Base-by-base conservation (phyloP, 2,888 invertebrate genomes). In the Drosophila tanythrix region DNA sequence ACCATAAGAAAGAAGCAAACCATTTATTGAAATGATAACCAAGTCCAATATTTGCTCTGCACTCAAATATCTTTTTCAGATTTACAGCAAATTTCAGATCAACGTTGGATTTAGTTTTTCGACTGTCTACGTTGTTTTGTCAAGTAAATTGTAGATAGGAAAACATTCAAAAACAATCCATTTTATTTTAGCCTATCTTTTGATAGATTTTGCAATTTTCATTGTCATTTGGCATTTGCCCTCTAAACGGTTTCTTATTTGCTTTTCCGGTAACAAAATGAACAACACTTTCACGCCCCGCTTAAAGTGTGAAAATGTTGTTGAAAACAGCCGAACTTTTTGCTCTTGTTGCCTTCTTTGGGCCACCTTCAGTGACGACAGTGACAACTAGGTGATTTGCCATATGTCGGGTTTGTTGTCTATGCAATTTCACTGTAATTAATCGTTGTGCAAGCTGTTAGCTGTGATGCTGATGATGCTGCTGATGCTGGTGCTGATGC, bases 381-480 rank as follows among this genome's bases (percentile, higher is more conserved):
- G 33, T 33, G 33, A 33, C 13, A 10, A 33, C 48, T 43, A 7
- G 11, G 13, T 11, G n/a, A 18, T 18, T 65, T 38, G 35, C 27
- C 46, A 56, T 53, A 50, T 66, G 57, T 48, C 43, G 55, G 46
- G 51, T 52, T 33, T 46, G 52, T 59, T 46, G 62, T 66, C 68
- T 68, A 33, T 51, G 68, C 63, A 74, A 79, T 80, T 82, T 75
- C 53, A 63, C 60, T 61, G 58, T 73, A 77, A 82, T 77, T 79
- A 82, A 82, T 64, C 46, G 70, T 76, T 82, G 79, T 73, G 74
- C 74, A 82, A 82, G 74, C 68, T 67, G 60, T 38, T 59, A 50
- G 46, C 55, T 62, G 62, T 70, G 66, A 65, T 70, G 75, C 29
- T 25, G 48, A 35, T 62, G 69, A 62, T 59, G 69, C 62, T 78